A percentile compares a stretch with the other conserved stretches of the same genome.
phyloP scores from a whole-genome alignment of 2,113 vertebrate species.

The Ictalurus punctatus region DNA sequence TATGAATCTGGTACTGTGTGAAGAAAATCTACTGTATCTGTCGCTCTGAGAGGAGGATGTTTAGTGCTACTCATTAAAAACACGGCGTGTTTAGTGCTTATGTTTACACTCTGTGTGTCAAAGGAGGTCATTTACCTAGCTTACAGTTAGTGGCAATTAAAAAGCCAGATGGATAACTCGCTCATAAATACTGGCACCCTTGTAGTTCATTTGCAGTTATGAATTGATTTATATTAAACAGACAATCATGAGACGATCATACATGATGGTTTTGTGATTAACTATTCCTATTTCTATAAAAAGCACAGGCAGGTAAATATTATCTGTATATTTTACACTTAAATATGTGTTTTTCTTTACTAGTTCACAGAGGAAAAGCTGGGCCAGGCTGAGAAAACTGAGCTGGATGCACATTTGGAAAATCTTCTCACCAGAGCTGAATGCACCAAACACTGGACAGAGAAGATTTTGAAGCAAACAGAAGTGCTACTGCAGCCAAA shows the following conservation, averaged over 20 bases:
- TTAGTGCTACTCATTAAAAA: background rate
- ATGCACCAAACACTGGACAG: slow-evolving; percentile 94
- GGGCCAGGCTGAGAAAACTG: slow-evolving; percentile 97
- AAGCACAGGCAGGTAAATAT: background rate
- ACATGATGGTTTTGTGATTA: background rate
- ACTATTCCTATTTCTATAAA: background rate
- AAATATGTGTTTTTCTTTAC: background rate
- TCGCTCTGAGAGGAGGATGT: too few relatives aligned
- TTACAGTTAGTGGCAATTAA: background rate
- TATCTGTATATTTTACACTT: background rate
- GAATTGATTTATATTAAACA: background rate
- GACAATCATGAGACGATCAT: background rate
- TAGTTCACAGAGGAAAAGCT: slow-evolving; percentile 99
- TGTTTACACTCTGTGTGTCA: background rate
- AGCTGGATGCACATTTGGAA: slow-evolving; percentile 96
- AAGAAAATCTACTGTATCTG: too few relatives aligned
- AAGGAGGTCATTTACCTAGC: background rate
- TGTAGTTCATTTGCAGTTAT: background rate
- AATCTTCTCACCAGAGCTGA: slow-evolving; percentile 93
- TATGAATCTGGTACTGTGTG: background rate
- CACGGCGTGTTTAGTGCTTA: background rate
- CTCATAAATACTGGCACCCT: background rate
- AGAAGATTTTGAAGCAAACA: slow-evolving; percentile 96
- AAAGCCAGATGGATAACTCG: background rate
- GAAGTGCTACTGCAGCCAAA: slow-evolving; percentile 96